Evolutionary conservation across 2,888 invertebrate genomes (phyloP).

Genomic region (Diogma glabrata): DNA sequence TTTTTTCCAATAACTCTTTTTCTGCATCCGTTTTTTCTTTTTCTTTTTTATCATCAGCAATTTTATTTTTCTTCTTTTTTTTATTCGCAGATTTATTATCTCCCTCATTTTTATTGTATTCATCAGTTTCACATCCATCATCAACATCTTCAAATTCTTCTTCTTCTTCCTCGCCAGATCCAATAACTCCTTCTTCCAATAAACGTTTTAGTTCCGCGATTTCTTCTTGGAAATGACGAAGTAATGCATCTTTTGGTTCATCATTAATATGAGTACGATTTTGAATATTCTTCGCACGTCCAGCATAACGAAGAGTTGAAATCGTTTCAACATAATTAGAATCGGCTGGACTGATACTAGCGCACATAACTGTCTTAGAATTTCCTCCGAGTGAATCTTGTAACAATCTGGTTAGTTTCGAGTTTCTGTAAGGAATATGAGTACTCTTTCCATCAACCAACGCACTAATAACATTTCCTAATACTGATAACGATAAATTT

Average conservation of each 20-base stretch:
- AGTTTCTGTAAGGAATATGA: conserved; percentile 97
- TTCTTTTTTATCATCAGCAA: conserved; percentile 18
- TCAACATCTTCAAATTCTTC: conserved; percentile 40
- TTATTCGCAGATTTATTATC: conserved; percentile 42
- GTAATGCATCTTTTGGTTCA: conserved; percentile 92
- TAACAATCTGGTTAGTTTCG: conserved; percentile 84
- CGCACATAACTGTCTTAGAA: conserved; percentile 92
- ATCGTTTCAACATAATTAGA: conserved; percentile 95
- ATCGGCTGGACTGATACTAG: conserved; percentile 94
- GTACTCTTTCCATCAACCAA: conserved; percentile 94
- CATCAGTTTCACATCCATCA: conserved; percentile 42
- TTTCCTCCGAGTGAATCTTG: conserved; percentile 97
- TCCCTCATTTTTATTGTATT: conserved; percentile 40
- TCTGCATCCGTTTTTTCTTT: conserved; percentile 42
- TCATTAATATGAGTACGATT: conserved; percentile 94
- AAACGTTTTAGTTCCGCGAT: conserved; percentile 84
- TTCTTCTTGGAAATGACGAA: conserved; percentile 92
- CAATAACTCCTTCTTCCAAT: conserved; percentile 50
- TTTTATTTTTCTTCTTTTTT: conserved; percentile 27
- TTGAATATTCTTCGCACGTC: conserved; percentile 94
- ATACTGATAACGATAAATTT: conserved; percentile 89
- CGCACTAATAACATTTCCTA: conserved; percentile 97
- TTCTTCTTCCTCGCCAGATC: conserved; percentile 30
- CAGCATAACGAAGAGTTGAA: conserved; percentile 92
- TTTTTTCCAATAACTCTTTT: conserved; percentile 54